Conservation (phyloP, 2,797 vertebrate species). For the Microctenopoma steveboyesi region DNA sequence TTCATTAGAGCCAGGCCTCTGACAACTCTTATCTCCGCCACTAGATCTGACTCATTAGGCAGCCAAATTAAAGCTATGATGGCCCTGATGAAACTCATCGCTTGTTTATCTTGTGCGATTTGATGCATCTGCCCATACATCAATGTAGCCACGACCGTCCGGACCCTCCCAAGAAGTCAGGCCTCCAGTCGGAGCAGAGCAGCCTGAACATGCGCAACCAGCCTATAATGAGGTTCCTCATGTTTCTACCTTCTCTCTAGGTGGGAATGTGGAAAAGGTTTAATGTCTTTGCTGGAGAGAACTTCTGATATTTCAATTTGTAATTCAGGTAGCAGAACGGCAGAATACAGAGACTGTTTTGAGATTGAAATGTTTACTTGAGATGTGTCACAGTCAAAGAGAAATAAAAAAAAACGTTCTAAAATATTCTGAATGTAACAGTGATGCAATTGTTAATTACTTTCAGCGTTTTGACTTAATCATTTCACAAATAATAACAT, state of each 20-base stretch:
- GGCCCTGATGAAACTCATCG: slow-evolving; percentile 97
- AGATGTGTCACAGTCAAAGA: slow-evolving; percentile 22
- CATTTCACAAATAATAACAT: not conserved
- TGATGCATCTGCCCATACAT: slow-evolving; percentile 94
- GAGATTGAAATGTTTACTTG: slow-evolving; percentile 27
- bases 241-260: slow-evolving; percentile 38
- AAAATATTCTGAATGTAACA: not conserved
- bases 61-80: slow-evolving; percentile 97
- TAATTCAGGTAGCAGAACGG: slow-evolving; percentile 39
- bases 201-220: slow-evolving; percentile 56
- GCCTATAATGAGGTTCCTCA: slow-evolving; percentile 60
- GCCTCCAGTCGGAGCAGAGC: slow-evolving; percentile 67
- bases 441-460: not conserved
- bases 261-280: slow-evolving; percentile 58
- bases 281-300: slow-evolving; percentile 53
- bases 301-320: slow-evolving; percentile 73
- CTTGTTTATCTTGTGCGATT: slow-evolving; percentile 98
- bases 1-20: slow-evolving; percentile 96
- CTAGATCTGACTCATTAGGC: slow-evolving; percentile 97
- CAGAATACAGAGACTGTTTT: slow-evolving; percentile 13
- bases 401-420: not conserved
- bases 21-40: slow-evolving; percentile 97
- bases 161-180: slow-evolving; percentile 81
- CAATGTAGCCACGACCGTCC: slow-evolving; percentile 78
- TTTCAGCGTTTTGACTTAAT: not conserved